Evolutionary conservation across 2,888 invertebrate genomes (phyloP).

Genomic region (Coelogynopora nodosa): DNA sequence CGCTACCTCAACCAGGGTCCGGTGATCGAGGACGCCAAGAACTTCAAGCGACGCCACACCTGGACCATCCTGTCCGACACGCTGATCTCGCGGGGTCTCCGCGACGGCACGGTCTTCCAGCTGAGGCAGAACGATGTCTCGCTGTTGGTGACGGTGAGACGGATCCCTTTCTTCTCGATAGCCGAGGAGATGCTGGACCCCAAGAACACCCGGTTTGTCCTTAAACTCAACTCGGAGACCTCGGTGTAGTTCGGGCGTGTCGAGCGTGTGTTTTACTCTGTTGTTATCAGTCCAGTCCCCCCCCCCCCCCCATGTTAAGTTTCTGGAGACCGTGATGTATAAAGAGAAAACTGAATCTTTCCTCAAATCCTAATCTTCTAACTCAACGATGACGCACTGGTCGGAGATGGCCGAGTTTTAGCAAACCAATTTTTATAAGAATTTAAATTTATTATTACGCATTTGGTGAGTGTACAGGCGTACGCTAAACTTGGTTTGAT

Average conservation of each 20-base stretch:
- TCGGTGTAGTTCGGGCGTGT: conserved; percentile 42
- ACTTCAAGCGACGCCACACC: conserved; percentile 63
- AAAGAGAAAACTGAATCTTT: no score
- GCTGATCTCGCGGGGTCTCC: conserved; percentile 78
- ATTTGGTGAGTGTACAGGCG: no score
- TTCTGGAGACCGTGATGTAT: no score
- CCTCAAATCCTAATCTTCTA: no score
- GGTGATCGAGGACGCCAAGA: conserved; percentile 51
- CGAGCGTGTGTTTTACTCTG: no score
- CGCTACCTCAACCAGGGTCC: conserved; percentile 82
- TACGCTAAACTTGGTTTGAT: no score
- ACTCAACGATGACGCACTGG: no score
- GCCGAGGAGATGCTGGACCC: conserved; percentile 41
- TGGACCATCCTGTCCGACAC: conserved; percentile 56
- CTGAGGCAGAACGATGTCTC: conserved; percentile 61
- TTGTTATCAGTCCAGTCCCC: no score
- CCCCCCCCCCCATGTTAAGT: no score
- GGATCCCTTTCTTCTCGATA: conserved; percentile 42
- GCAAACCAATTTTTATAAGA: no score
- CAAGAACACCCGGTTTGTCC: conserved; percentile 42
- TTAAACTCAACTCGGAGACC: conserved; percentile 41
- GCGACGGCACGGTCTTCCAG: conserved; percentile 80
- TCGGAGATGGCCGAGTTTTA: no score
- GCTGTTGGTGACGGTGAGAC: conserved; percentile 39
- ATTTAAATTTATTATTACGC: no score